A percentile compares a stretch with the other conserved stretches of the same genome.
Conservation (phyloP, 2,888 invertebrate species). For the Synanthedon myopaeformis region DNA sequence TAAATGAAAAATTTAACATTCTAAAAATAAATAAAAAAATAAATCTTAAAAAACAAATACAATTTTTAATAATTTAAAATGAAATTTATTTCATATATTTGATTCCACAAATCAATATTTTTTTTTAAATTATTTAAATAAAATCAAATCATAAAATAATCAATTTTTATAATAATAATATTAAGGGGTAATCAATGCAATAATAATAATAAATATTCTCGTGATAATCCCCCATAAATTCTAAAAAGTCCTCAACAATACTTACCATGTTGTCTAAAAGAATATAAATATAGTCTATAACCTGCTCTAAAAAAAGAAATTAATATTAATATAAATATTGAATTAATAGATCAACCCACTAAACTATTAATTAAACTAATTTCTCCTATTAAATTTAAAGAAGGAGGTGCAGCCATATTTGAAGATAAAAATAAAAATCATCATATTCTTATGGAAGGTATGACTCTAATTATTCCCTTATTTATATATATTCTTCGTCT, state of each 20-base stretch:
- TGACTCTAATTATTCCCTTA: slow-evolving; percentile 73
- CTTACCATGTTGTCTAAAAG: slow-evolving; percentile 72
- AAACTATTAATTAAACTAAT: slow-evolving; percentile 74
- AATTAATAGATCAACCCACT: slow-evolving; percentile 56
- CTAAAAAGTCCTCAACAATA: slow-evolving; percentile 63
- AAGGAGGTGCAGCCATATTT: slow-evolving; percentile 77
- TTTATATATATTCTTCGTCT: slow-evolving; percentile 74
- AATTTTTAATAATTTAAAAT: slow-evolving; percentile 66
- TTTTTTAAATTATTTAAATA: slow-evolving; percentile 75
- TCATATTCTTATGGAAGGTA: slow-evolving; percentile 69
- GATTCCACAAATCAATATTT: slow-evolving; percentile 77
- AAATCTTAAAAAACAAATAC: slow-evolving; percentile 66
- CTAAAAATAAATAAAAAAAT: slow-evolving; percentile 56
- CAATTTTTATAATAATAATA: slow-evolving; percentile 70
- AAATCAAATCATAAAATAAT: slow-evolving; percentile 61
- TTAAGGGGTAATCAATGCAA: slow-evolving; percentile 75
- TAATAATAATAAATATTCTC: slow-evolving; percentile 72
- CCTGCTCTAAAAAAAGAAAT: slow-evolving; percentile 75
- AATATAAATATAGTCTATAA: slow-evolving; percentile 76
- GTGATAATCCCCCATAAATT: slow-evolving; percentile 54
- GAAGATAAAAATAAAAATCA: slow-evolving; percentile 75
- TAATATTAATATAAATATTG: slow-evolving; percentile 66
- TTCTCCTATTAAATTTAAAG: slow-evolving; percentile 76
- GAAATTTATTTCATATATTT: slow-evolving; percentile 58
- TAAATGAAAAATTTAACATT: slow-evolving; percentile 42